A percentile compares a stretch with the other conserved stretches of the same genome.
phyloP scores from a whole-genome alignment of 2,797 vertebrate species.

The Orientallactaga sibirica region DNA sequence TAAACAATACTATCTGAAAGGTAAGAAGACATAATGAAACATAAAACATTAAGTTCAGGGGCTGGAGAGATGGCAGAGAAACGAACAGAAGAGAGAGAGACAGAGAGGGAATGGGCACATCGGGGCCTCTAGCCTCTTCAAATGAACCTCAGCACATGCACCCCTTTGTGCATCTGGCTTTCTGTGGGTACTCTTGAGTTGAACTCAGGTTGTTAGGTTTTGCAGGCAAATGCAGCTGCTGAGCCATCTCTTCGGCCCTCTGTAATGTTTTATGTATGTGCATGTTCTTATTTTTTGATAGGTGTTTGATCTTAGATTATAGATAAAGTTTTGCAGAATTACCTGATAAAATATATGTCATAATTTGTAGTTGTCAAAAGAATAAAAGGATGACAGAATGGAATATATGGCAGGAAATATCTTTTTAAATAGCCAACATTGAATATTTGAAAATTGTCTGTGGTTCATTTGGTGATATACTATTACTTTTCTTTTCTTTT shows the following conservation, averaged over 20 bases:
- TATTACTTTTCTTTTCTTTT: slow-evolving; percentile 67
- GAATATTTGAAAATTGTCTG: slow-evolving; percentile 72
- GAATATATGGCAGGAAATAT: slow-evolving; percentile 69
- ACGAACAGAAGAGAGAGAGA: too few relatives aligned
- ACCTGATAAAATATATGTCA: slow-evolving; percentile 60
- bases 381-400: slow-evolving; percentile 75
- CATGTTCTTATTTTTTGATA: slow-evolving; percentile 71
- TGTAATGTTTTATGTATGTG: slow-evolving; percentile 43
- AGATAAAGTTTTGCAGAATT: slow-evolving; percentile 70
- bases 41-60: not conserved
- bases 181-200: too few relatives aligned
- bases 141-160: too few relatives aligned
- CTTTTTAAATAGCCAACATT: slow-evolving; percentile 68
- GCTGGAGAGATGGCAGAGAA: too few relatives aligned
- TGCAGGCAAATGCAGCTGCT: too few relatives aligned
- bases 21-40: not conserved
- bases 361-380: slow-evolving; percentile 77
- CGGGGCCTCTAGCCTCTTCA: too few relatives aligned
- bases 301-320: slow-evolving; percentile 70
- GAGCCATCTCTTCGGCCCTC: not conserved
- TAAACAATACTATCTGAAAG: slow-evolving; percentile 25
- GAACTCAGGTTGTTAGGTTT: too few relatives aligned
- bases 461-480: slow-evolving; percentile 62
- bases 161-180: too few relatives aligned
- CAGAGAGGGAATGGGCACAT: too few relatives aligned